Evolutionary conservation across 2,113 vertebrate species (phyloP), one percentile per base, ranked within the genome.

Genomic region (Malurus alboscapulatus): DNA sequence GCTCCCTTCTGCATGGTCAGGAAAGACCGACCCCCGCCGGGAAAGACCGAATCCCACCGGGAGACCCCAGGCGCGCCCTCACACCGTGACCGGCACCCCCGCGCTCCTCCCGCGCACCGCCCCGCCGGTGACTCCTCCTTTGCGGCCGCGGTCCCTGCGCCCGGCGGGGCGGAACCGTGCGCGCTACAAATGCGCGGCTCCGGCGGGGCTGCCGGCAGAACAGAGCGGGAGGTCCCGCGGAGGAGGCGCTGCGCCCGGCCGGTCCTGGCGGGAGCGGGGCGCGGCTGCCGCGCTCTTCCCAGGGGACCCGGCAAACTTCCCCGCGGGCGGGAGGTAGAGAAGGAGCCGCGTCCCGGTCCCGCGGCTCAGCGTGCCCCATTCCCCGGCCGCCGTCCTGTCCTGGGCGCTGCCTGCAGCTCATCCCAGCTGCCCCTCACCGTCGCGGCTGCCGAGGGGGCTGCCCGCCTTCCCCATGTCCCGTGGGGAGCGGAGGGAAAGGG

Each of bases 241-340:
- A 4, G 17, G 18, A 7, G 18, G 4, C 0, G 7, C 6, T 6
- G 10, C 3, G 12, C 5, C 3, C 2, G 16, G 7, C 14, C 5
- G 24, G 7, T 48, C 8, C 29, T 12, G 59, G 24, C 5, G 3
- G 51, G 19, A 36, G 42, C 22, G 24, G 62, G 34, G 9, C 2
- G 32, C 32, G 30, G 32, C 45, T 42, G 4, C 5, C 0, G 29
- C 29, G 17, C 26, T 48, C 16, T 14, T 12, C 36, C 8, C 17
- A 1, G 16, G n/a, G 30, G 20, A n/a, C 12, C 38, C 12, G 38
- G 14, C 25, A 29, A 84, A 65, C 68, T 73, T 89, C 22, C 11
- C 18, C 4, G 18, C 47, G 16, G 10, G 5, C 9, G 10, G 54
- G 40, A n/a, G 63, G 27, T 5, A 45, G 47, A 29, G 34, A 42